These are phyloP conservation scores for Chaetogeoica ovagalla DNA, from an alignment of 2,888 invertebrate species.

Conservation along the genomic window DNA sequence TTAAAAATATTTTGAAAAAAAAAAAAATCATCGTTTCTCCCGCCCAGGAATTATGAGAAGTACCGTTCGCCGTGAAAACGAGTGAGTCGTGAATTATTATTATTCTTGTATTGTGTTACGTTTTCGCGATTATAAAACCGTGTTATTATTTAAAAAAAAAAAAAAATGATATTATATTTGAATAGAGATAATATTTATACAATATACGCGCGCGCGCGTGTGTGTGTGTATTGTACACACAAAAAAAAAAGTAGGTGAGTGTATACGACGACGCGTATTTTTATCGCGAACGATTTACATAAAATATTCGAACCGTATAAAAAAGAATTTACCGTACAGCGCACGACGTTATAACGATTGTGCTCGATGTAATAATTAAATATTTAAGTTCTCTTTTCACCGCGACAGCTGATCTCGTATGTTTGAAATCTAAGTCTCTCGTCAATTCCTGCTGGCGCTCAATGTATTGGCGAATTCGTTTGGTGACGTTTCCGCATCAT, in stretches of 20 bases:
- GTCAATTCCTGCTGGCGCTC: too few relatives aligned
- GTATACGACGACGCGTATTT: constrained; percentile 1
- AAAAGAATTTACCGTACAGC: background rate
- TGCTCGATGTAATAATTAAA: background rate
- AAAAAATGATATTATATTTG: background rate
- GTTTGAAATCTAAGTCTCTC: too few relatives aligned
- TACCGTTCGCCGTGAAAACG: background rate
- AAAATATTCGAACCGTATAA: constrained; percentile 34
- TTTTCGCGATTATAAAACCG: constrained; percentile 42
- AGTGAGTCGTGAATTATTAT: background rate
- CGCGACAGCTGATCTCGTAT: background rate
- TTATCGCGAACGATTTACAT: constrained; percentile 31
- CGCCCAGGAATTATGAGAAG: background rate
- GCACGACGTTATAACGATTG: background rate
- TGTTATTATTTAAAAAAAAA: constrained; percentile 9
- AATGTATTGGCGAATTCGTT: too few relatives aligned
- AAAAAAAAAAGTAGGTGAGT: background rate
- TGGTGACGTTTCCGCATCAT: too few relatives aligned
- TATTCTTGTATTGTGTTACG: background rate
- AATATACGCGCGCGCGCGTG: too few relatives aligned
- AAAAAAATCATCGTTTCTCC: background rate
- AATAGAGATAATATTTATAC: background rate
- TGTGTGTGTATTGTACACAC: background rate
- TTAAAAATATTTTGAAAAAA: background rate
- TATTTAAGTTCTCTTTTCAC: background rate